Percentiles rank a stretch among this genome's conserved stretches.
phyloP scores from a whole-genome alignment of 2,888 invertebrate species.

The Kryphioiulus occultus region DNA sequence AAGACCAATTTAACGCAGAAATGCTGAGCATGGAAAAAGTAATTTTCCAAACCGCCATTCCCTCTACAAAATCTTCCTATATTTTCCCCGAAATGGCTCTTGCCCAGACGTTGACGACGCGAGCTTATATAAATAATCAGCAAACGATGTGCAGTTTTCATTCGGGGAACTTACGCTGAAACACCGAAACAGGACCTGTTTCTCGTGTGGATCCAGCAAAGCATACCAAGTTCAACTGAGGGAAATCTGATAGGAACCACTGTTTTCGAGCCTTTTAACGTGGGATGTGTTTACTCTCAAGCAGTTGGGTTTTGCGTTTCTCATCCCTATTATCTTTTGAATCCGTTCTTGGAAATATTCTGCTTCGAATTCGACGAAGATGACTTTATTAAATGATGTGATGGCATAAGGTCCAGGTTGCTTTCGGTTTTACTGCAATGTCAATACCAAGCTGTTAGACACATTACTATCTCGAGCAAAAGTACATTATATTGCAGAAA shows the following conservation, averaged over 20 bases:
- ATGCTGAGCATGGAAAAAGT: slow-evolving; percentile 1
- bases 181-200: not conserved
- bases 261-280: not conserved
- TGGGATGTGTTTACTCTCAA: not conserved
- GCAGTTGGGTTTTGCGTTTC: not conserved
- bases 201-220: not conserved
- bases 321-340: not conserved
- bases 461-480: no score
- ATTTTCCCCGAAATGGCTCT: not conserved
- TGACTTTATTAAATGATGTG: not conserved
- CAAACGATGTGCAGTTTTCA: not conserved
- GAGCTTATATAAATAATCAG: not conserved
- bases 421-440: no score
- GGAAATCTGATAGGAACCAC: not conserved
- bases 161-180: not conserved
- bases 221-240: not conserved
- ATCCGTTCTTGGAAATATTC: not conserved
- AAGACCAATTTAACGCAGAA: not conserved
- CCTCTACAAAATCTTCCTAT: not conserved
- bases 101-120: not conserved
- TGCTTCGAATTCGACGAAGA: not conserved
- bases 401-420: no score
- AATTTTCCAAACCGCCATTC: not conserved
- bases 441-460: no score
- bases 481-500: no score